Evolutionary conservation across 2,888 invertebrate genomes (phyloP).

Genomic region (Metellina segmentata): DNA sequence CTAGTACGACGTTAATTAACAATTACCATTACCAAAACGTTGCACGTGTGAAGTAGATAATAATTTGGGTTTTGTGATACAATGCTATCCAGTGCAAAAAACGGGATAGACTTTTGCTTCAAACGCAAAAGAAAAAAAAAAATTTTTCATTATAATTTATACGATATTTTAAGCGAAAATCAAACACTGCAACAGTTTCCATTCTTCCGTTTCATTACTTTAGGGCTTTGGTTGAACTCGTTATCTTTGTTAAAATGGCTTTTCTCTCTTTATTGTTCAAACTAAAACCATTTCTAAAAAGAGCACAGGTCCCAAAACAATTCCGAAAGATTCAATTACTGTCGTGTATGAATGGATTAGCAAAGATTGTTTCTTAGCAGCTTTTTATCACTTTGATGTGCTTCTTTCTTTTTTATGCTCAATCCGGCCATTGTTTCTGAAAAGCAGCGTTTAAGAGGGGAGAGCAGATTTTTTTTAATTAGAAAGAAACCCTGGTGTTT

Average conservation of each 20-base stretch:
- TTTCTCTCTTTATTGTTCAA: background rate
- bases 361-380: background rate
- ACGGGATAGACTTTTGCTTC: too few relatives aligned
- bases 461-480: background rate
- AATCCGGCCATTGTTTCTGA: background rate
- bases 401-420: background rate
- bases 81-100: too few relatives aligned
- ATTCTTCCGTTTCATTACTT: background rate
- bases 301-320: background rate
- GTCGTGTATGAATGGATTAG: background rate
- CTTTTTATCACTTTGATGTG: background rate
- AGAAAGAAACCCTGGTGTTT: background rate
- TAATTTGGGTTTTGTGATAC: too few relatives aligned
- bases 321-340: background rate
- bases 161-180: too few relatives aligned
- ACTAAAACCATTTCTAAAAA: background rate
- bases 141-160: too few relatives aligned
- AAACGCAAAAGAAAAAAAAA: too few relatives aligned
- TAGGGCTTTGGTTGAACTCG: background rate
- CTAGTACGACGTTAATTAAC: too few relatives aligned
- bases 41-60: too few relatives aligned
- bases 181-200: too few relatives aligned
- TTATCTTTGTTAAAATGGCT: background rate
- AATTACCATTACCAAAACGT: too few relatives aligned
- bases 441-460: too few relatives aligned